Evolutionary conservation across 2,888 invertebrate genomes (phyloP).

Genomic region (Hartigia nigra): DNA sequence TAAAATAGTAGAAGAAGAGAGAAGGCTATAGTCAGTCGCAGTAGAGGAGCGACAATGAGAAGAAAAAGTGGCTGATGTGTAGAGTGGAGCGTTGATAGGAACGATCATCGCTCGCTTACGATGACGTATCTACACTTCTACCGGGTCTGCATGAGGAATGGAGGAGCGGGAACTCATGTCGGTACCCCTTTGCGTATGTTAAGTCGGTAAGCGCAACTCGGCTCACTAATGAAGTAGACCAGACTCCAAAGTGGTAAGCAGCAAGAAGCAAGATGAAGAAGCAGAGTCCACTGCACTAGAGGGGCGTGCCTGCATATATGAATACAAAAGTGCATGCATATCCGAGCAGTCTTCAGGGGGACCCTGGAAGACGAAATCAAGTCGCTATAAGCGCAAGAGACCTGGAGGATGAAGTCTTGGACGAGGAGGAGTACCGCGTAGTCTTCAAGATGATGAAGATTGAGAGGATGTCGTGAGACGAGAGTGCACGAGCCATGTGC

Average conservation of each 20-base stretch:
- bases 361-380: background rate
- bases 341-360: background rate
- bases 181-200: slow-evolving; percentile 1
- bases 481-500: slow-evolving; percentile 48
- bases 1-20: background rate
- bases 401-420: background rate
- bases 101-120: slow-evolving; percentile 1
- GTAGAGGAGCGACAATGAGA: background rate
- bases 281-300: slow-evolving; percentile 44
- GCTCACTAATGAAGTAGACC: slow-evolving; percentile 55
- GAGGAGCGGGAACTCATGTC: background rate
- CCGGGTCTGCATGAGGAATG: background rate
- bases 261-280: slow-evolving; percentile 29
- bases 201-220: slow-evolving; percentile 9
- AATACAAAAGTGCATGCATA: slow-evolving; percentile 44
- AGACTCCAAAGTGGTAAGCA: slow-evolving; percentile 29
- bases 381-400: background rate
- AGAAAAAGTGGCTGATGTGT: background rate
- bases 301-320: slow-evolving; percentile 59
- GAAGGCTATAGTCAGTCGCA: background rate
- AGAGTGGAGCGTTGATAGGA: slow-evolving; percentile 1
- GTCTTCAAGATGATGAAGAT: background rate
- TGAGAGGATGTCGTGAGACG: slow-evolving; percentile 8
- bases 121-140: slow-evolving; percentile 1
- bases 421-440: background rate